These are phyloP conservation scores for Buceros bicornis DNA, from an alignment of 2,797 vertebrate genomes.

Conservation along the genomic window DNA sequence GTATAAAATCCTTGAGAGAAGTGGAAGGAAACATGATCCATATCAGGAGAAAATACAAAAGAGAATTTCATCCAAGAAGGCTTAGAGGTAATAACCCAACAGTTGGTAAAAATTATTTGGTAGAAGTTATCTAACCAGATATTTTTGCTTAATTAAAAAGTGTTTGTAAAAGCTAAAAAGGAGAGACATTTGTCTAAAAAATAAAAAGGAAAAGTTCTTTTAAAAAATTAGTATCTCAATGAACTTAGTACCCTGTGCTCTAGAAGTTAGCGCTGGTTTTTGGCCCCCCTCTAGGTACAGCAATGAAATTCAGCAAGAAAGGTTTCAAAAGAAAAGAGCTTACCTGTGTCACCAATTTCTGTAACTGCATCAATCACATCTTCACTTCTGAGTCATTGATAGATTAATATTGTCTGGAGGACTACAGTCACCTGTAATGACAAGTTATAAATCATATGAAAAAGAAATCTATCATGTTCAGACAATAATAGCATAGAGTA, in stretches of 20 bases:
- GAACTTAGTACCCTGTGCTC: not conserved
- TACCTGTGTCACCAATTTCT: conserved; percentile 2
- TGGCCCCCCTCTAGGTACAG: not conserved
- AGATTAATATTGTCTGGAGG: conserved; percentile 55
- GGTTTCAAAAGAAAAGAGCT: not conserved
- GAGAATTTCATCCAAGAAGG: not conserved
- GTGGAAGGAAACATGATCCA: not conserved
- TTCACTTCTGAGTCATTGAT: conserved; percentile 42
- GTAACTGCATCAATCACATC: conserved; percentile 12
- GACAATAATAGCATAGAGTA: not conserved
- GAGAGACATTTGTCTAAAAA: not conserved
- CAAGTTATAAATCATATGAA: conserved; percentile 63
- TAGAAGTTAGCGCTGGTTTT: not conserved
- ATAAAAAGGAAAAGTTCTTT: not conserved
- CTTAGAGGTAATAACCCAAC: conserved; percentile 2
- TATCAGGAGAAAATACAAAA: conserved; percentile 50
- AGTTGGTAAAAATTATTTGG: not conserved
- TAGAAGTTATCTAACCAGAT: not conserved
- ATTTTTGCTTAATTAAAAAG: not conserved
- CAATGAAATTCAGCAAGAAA: not conserved
- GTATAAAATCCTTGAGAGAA: not conserved
- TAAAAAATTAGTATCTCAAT: fast-evolving
- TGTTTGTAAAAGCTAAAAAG: not conserved
- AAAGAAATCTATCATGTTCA: not conserved
- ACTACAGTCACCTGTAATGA: conserved; percentile 69